Evolutionary conservation across 1,140 invertebrate species (phyloP).

Genomic region (Eumeta japonica): DNA sequence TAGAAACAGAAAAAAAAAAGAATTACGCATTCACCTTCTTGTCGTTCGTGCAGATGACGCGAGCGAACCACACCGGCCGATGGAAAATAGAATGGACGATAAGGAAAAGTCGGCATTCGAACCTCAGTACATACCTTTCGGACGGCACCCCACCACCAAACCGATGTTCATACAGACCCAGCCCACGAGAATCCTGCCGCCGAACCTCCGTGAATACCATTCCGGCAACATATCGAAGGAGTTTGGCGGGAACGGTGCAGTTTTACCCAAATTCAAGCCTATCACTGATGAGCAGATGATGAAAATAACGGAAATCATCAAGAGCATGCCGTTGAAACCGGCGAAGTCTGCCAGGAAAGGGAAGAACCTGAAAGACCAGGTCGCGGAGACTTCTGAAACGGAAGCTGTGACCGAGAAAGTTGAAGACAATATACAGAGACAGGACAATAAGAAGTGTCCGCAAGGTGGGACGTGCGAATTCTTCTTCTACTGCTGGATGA

Average conservation of each 20-base stretch:
- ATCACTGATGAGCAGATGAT: constrained; percentile 45
- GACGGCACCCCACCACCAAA: no score
- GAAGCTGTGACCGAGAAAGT: constrained; percentile 22
- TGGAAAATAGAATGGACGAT: constrained; percentile 17
- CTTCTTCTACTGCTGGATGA: constrained; percentile 89
- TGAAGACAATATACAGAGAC: constrained; percentile 29
- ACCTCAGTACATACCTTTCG: background rate
- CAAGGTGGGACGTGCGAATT: constrained; percentile 86
- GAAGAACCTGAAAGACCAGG: constrained; percentile 22
- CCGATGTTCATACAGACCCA: constrained; percentile 49
- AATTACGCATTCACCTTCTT: no score
- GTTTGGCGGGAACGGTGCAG: constrained; percentile 12
- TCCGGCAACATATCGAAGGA: background rate
- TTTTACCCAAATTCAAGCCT: constrained; percentile 42
- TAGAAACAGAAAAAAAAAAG: no score
- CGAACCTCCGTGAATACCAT: background rate
- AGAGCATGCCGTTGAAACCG: constrained; percentile 25
- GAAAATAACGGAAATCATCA: constrained; percentile 37
- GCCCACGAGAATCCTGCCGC: background rate
- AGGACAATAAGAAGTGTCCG: constrained; percentile 55
- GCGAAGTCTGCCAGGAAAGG: constrained; percentile 22
- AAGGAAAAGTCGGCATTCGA: background rate
- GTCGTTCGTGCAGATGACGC: no score
- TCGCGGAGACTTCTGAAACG: constrained; percentile 14
- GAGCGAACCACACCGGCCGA: constrained; percentile 48